Evolutionary conservation across 2,888 invertebrate genomes (phyloP), one percentile per base, ranked within the genome.

Genomic region (Leptopterna dolabrata): DNA sequence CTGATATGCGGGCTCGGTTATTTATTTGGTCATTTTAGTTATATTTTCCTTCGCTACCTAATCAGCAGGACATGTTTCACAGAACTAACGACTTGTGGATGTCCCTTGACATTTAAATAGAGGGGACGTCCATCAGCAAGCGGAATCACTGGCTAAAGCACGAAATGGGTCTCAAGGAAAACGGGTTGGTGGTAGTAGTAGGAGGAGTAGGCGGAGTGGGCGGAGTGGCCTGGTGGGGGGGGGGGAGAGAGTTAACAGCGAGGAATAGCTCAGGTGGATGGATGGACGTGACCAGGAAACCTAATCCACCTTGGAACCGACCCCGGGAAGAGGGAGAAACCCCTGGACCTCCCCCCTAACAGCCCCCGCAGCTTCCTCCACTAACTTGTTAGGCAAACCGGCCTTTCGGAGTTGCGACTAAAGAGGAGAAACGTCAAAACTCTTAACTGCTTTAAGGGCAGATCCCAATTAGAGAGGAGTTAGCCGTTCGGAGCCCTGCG

Each of bases 361-460:
- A 14, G 47, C 24, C 47, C 70, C 70, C 19, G 45, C 41, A 41
- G 70, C 43, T 7, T 13, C 7, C 16, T 9, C 19, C 83, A 19
- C 45, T 76, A 86, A 86, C 78, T 86, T 78, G 86, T 86, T 86
- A 73, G 86, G 78, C 86, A 86, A 86, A 86, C 86, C 78, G 55
- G 41, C 51, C 76, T 63, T 27, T 63, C 55, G 73, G 76, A 86
- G 86, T 86, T 86, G 78, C 24, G 63, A 76, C 55, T 78, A 55
- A 86, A 63, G 81, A 70, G 81, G 87, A 81, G 70, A 63, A 81
- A 88, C 88, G 88, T 88, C 88, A 88, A 88, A 88, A 88, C 88
- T 88, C 88, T 88, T 88, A 88, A 88, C 88, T 88, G 86, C 88
- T 88, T 88, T 88, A 88, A 76, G 88, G 73, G 82, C 24, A 86